Conservation (phyloP, 92 coral and sea anemone genomes). For the Virgularia gustaviana region DNA sequence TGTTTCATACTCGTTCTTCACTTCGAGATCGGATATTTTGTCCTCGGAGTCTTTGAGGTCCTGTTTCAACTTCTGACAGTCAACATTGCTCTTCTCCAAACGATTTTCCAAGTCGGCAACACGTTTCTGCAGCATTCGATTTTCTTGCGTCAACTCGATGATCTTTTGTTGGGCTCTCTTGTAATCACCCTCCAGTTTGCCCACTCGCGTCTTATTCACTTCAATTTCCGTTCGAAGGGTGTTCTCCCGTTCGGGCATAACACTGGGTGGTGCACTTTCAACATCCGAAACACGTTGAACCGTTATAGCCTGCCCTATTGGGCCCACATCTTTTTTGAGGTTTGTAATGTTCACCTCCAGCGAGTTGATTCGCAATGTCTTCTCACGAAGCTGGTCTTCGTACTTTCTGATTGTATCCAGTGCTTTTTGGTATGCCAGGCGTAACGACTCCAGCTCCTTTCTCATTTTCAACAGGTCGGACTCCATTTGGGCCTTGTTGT, state of each 20-base stretch:
- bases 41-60: conserved; percentile 54
- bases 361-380: conserved; percentile 58
- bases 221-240: conserved; percentile 64
- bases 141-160: conserved; percentile 60
- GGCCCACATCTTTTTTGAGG: conserved; percentile 58
- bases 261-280: conserved; percentile 63
- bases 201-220: conserved; percentile 51
- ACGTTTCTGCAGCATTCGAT: conserved; percentile 50
- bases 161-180: conserved; percentile 61
- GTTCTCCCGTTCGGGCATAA: conserved; percentile 78
- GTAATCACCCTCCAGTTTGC: conserved; percentile 53
- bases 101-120: conserved; percentile 48
- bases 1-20: conserved; percentile 69
- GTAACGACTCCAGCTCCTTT: conserved; percentile 55
- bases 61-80: conserved; percentile 56
- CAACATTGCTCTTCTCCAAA: conserved; percentile 51
- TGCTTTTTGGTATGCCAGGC: conserved; percentile 46
- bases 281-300: conserved; percentile 71
- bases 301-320: conserved; percentile 48
- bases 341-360: conserved; percentile 75
- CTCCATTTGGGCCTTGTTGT: conserved; percentile 62
- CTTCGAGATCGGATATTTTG: conserved; percentile 69
- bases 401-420: conserved; percentile 61
- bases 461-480: conserved; percentile 51
- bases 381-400: conserved; percentile 62